Conservation (phyloP, 1,140 invertebrate genomes). For the Drosophila nikananu region DNA sequence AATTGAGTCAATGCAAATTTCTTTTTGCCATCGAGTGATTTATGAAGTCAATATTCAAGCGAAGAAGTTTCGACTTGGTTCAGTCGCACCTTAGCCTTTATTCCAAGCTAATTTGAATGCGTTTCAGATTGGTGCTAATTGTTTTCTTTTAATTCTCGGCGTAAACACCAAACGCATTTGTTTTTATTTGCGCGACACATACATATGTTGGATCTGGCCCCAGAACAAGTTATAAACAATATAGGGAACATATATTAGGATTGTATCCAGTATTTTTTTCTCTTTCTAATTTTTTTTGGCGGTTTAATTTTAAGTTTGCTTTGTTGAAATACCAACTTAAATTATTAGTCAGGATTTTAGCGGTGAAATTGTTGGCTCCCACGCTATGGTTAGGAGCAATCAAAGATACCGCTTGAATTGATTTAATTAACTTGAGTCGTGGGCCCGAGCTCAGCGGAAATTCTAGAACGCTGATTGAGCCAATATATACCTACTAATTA, state of each 20-base stretch:
- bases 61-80: slow-evolving; percentile 1
- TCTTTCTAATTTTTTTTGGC: slow-evolving; percentile 25
- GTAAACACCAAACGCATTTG: slow-evolving; percentile 49
- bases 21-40: neutral
- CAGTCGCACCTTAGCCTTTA: slow-evolving; percentile 10
- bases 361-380: slow-evolving; percentile 57
- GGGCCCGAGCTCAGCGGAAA: slow-evolving; percentile 54
- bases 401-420: slow-evolving; percentile 62
- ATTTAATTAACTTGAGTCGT: slow-evolving; percentile 72
- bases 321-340: slow-evolving; percentile 54
- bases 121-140: slow-evolving; percentile 50
- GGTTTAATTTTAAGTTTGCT: slow-evolving; percentile 35
- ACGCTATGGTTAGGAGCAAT: slow-evolving; percentile 54
- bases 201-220: slow-evolving; percentile 23
- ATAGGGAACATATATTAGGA: slow-evolving; percentile 37
- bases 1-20: neutral
- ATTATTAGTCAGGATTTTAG: slow-evolving; percentile 54
- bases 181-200: slow-evolving; percentile 35
- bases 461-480: slow-evolving; percentile 60
- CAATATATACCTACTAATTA: slow-evolving; percentile 44
- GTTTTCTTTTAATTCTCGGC: slow-evolving; percentile 16
- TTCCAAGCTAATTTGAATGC: slow-evolving; percentile 39
- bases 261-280: slow-evolving; percentile 10
- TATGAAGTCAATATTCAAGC: slow-evolving; percentile 13
- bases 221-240: slow-evolving; percentile 67